Evolutionary conservation across 2,888 invertebrate genomes (phyloP), one percentile per base, ranked within the genome.

Genomic region (Exephanes ischioxanthus): DNA sequence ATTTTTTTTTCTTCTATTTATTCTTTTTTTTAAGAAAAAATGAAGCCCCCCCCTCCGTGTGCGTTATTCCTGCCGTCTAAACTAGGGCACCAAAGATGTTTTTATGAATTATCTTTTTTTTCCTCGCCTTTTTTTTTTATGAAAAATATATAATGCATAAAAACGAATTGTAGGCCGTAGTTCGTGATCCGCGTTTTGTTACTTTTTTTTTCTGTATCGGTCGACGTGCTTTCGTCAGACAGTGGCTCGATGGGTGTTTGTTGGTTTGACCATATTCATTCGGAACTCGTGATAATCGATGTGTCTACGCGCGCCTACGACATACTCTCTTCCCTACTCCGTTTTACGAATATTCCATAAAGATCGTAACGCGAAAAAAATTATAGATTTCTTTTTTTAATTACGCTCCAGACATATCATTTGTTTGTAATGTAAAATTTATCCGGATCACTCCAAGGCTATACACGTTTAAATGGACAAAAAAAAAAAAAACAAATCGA

Each of bases 1-100:
- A 85, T 82, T 79, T 81, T 45, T 81, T 45, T 78, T 33, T 68
- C 87, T 86, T 26, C 48, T 11, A 73, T 66, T 75, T 89, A 84
- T 84, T 79, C 75, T 37, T 22, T 80, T 78, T 33, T 73, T 87
- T 86, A 16, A 48, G 16, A 73, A 63, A 75, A 75, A 51, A 41
- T 11, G 11, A 75, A 75, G 41, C 7, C 30, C 73, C 82, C 82
- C 85, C 41, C 41, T 9, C 83, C 85, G 84, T 83, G 86, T 86
- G 86, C 87, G 80, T 88, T 88, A 80, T 58, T 87, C 72, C 81
- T 88, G 83, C 87, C 89, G 88, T 87, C 85, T 89, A 89, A 90
- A 89, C 89, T 90, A 90, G 91, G 90, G 91, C 92, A 92, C 93
- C 92, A 93, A 93, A 93, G 93, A 93, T 92, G 88, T 89, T 91